Conservation (phyloP, 2,888 invertebrate genomes). For the Eumacrocentrus americanus region DNA sequence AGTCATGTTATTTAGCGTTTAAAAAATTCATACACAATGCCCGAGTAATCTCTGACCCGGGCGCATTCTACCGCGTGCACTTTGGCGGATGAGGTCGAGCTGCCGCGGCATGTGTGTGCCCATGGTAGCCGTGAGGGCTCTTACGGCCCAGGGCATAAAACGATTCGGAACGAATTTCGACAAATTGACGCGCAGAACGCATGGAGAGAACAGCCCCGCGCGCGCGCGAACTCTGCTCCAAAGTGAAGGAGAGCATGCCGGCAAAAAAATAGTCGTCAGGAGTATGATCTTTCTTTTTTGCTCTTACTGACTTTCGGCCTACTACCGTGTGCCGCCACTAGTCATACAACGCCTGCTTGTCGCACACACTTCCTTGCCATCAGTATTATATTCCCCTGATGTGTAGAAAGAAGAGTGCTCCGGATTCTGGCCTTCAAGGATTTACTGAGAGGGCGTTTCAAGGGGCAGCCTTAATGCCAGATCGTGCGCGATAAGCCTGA, state of each 20-base stretch:
- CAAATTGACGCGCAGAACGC: slow-evolving; percentile 59
- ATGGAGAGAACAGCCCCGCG: slow-evolving; percentile 41
- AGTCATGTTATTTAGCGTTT: neutral
- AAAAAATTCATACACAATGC: slow-evolving; percentile 1
- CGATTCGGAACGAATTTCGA: slow-evolving; percentile 63
- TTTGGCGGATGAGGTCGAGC: slow-evolving; percentile 4
- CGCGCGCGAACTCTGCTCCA: slow-evolving; percentile 30
- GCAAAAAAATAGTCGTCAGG: slow-evolving; percentile 21
- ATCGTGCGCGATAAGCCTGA: slow-evolving; percentile 37
- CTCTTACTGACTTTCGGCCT: neutral
- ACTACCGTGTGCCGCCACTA: too few relatives aligned
- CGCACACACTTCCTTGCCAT: neutral
- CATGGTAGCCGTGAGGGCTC: slow-evolving; percentile 54
- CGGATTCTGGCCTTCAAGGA: slow-evolving; percentile 14
- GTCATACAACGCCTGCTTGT: neutral
- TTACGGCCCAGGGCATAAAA: slow-evolving; percentile 56
- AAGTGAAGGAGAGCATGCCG: slow-evolving; percentile 9
- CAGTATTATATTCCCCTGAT: neutral
- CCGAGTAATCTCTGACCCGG: slow-evolving; percentile 16
- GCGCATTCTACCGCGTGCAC: slow-evolving; percentile 3
- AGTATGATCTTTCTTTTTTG: neutral
- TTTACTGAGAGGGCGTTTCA: slow-evolving; percentile 20
- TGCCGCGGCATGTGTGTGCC: slow-evolving; percentile 47
- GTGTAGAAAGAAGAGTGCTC: too few relatives aligned
- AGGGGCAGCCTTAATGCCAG: slow-evolving; percentile 29